Base-by-base conservation (phyloP, 2,797 vertebrate genomes). In the Enteromius trimaculatus region DNA sequence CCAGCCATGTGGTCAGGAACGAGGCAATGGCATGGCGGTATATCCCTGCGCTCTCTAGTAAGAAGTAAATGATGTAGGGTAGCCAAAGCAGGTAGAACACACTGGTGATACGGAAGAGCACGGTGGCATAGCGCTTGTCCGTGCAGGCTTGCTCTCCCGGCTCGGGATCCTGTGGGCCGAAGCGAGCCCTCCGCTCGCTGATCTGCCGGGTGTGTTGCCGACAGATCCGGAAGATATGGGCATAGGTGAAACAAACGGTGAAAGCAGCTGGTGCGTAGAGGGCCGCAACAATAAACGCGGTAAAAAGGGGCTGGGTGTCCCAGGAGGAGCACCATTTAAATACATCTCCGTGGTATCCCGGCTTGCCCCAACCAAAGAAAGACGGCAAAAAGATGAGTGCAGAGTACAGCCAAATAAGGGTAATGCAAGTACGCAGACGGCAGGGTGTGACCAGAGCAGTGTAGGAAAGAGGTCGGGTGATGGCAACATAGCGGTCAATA, bases 51-150 rank as follows among this genome's bases (percentile, higher is more conserved):
- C 98, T 99, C 93, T 99, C 98, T 91, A 99, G 87, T 69, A 99
- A 94, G 85, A 99, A 99, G 92, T 99, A 99, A 84, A 98, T 94
- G 80, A 99, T 99, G 91, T 99, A 99, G 47, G 98, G 98, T 90
- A 99, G 87, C 98, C 98, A 99, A 6, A 99, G 96, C 89, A 98
- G 92, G 90, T 99, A 99, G 92, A 99, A 99, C 77, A 99, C 98
- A 19, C 98, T 98, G 76, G 98, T 99, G 85, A 99, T 99, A 86
- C 98, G 97, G 89, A 99, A 97, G 3, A 99, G 94, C 39, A 99
- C 98, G 91, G 97, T 97, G 62, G 98, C 98, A 1, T 99, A 99
- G 85, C 96, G 96, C 89, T 96, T 98, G 92, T 99, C 97, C 0
- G 97, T 95, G 91, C 95, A 97, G 19, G 95, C 91, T 72, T 96